Percentiles rank a stretch among this genome's conserved stretches.
These are phyloP conservation scores for Tauraco hartlaubi DNA, from an alignment of 2,797 vertebrate genomes.

Conservation along the genomic window DNA sequence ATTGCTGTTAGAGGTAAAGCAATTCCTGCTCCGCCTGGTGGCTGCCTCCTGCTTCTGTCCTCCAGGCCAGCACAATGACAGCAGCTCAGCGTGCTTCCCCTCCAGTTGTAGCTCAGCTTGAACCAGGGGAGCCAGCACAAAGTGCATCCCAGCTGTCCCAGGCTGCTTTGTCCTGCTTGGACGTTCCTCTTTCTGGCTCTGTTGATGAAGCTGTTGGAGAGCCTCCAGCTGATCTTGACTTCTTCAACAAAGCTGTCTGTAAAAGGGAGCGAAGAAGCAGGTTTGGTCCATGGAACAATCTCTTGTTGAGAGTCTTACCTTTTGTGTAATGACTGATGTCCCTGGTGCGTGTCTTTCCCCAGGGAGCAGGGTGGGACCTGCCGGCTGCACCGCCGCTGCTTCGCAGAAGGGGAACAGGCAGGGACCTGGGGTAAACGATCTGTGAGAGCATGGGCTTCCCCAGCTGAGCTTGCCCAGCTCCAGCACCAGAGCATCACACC, in stretches of 20 bases:
- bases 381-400: background rate
- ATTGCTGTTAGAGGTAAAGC: background rate
- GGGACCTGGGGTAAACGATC: background rate
- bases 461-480: background rate
- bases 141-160: fast-evolving
- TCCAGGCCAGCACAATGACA: background rate
- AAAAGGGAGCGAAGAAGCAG: background rate
- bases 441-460: background rate
- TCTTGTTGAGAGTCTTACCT: background rate
- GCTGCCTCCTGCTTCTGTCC: background rate
- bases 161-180: background rate
- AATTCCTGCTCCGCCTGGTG: background rate
- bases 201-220: background rate
- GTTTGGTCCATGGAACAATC: fast-evolving
- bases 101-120: background rate
- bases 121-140: background rate
- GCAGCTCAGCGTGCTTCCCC: background rate
- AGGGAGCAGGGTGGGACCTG: background rate
- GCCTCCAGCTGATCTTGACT: background rate
- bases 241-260: background rate
- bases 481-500: background rate
- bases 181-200: background rate
- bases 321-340: background rate
- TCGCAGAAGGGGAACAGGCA: background rate
- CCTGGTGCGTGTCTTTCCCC: fast-evolving